These are phyloP conservation scores for Zosterops hypoxanthus DNA, from an alignment of 2,113 vertebrate species.

Conservation along the genomic window DNA sequence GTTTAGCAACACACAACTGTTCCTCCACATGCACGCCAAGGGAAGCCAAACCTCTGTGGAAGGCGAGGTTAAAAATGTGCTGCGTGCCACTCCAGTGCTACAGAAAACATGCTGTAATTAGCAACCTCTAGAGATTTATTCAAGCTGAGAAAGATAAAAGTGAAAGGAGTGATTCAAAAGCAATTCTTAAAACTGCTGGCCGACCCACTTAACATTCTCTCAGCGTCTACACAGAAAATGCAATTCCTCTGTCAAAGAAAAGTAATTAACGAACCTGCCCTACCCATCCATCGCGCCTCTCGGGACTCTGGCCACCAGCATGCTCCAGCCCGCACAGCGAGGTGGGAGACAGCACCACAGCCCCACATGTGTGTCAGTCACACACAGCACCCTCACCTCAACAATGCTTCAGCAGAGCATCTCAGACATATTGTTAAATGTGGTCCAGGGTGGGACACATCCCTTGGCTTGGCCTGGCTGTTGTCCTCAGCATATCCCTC, in stretches of 20 bases:
- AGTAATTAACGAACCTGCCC: not conserved
- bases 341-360: fast-evolving
- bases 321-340: fast-evolving
- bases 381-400: not conserved
- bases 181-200: not conserved
- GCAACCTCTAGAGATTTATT: not conserved
- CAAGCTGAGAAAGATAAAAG: not conserved
- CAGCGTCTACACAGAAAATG: not conserved
- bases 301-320: not conserved
- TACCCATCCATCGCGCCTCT: not conserved
- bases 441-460: not conserved
- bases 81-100: not conserved
- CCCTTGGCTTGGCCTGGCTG: not conserved
- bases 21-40: not conserved
- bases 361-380: fast-evolving
- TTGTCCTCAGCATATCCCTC: not conserved
- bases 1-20: slow-evolving; percentile 29
- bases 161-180: not conserved
- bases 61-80: slow-evolving; percentile 16
- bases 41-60: not conserved
- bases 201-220: not conserved
- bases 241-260: not conserved
- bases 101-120: not conserved
- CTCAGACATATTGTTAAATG: no score
- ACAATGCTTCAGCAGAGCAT: fast-evolving